Base-by-base conservation (phyloP, 1,140 invertebrate species). In the Lordiphosa mommai region DNA sequence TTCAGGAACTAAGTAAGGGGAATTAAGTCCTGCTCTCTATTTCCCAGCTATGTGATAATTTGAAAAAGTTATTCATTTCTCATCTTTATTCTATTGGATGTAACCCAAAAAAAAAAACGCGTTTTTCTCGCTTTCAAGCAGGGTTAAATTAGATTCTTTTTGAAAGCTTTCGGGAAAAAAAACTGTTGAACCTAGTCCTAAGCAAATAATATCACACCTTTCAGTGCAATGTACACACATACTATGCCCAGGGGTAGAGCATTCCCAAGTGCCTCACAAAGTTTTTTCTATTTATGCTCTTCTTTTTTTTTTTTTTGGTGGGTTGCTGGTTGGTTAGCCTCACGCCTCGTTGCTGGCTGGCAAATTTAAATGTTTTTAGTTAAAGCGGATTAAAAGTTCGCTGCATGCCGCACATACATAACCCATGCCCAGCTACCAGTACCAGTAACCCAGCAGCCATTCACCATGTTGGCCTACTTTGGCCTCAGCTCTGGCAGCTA, bases 301-400 rank as follows among this genome's bases (percentile, higher is more conserved):
- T 53, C n/a, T 34, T 34, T 34, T 34, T 34, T 12, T 10, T 34
- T 34, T 14, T 37, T 37, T 37, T 23, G 27, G 43, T 16, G 29
- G 43, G 10, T n/a, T 32, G 40, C 6, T 38, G 14, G 20, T 43
- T 49, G 29, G 7, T 8, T 43, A 8, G 4, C 32, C 13, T 57
- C 30, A 34, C 29, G 23, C 34, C 29, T 53, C 27, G 10, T 20
- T 9, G 30, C 40, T 29, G 23, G 36, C 41, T 37, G 66, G 71
- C 67, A 80, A 80, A 80, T 80, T 80, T 80, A 80, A 80, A 80
- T 80, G 76, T 80, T 80, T 84, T 80, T 84, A 80, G 76, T 82
- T 80, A 80, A 80, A 80, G 76, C 76, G 76, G 76, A 80, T 80
- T 80, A 80, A 80, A 80, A 84, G 76, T 80, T 80, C 77, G 76